A percentile compares a stretch with the other conserved stretches of the same genome.
Evolutionary conservation across 2,888 invertebrate genomes (phyloP).

Genomic region (Chaitophorus viminalis): DNA sequence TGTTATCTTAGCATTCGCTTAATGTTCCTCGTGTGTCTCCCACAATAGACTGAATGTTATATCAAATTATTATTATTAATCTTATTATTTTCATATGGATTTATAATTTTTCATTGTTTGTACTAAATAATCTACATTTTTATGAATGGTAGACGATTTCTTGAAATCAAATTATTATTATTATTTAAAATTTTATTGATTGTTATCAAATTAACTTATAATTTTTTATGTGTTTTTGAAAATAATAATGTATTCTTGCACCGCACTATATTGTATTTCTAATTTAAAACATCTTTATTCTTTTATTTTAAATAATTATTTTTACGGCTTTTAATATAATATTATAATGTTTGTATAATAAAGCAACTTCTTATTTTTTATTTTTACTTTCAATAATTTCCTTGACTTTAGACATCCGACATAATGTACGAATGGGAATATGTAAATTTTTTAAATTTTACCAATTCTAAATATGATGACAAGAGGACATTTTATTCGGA

Average conservation of each 20-base stretch:
- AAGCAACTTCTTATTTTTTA: not conserved
- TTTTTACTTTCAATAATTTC: not conserved
- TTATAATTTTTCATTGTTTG: conserved; percentile 19
- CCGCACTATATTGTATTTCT: not conserved
- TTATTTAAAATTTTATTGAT: not conserved
- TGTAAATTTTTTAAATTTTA: too few relatives aligned
- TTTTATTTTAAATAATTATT: conserved; percentile 34
- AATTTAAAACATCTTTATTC: not conserved
- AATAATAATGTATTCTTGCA: conserved; percentile 26
- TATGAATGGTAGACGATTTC: not conserved
- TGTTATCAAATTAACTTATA: not conserved
- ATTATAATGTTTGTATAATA: not conserved
- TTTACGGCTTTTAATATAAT: conserved; percentile 2
- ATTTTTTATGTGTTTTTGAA: conserved; percentile 18
- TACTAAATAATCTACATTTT: not conserved
- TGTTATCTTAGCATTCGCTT: conserved; percentile 30
- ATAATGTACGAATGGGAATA: too few relatives aligned
- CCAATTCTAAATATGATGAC: too few relatives aligned
- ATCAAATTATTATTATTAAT: conserved; percentile 36
- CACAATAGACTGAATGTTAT: conserved; percentile 52
- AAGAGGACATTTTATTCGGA: too few relatives aligned
- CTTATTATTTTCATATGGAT: not conserved
- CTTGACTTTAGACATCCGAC: not conserved
- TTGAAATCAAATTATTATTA: conserved; percentile 11
- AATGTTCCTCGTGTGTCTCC: conserved; percentile 44